These are phyloP conservation scores for Hoplodrina blanda DNA, from an alignment of 2,888 invertebrate genomes.

Conservation along the genomic window DNA sequence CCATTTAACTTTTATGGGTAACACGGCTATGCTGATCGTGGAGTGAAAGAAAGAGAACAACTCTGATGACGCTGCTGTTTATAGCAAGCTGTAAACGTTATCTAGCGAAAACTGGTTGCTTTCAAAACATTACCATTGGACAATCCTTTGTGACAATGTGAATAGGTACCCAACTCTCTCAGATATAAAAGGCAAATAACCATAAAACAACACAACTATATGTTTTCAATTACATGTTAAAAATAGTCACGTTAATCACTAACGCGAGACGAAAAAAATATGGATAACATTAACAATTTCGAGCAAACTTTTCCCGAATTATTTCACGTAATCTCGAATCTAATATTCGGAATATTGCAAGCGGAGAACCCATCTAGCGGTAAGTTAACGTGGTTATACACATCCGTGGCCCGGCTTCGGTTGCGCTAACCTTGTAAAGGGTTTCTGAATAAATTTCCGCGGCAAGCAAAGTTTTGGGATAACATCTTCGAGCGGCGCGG, in stretches of 20 bases:
- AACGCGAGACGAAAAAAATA: background rate
- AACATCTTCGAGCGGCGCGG: slow-evolving; percentile 51
- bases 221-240: background rate
- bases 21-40: slow-evolving; percentile 18
- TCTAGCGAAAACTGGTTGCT: slow-evolving; percentile 49
- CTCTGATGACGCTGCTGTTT: slow-evolving; percentile 29
- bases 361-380: slow-evolving; percentile 33
- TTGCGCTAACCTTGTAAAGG: slow-evolving; percentile 48
- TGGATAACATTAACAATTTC: slow-evolving; percentile 24
- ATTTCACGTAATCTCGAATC: slow-evolving; percentile 47
- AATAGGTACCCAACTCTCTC: background rate
- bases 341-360: slow-evolving; percentile 37
- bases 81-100: slow-evolving; percentile 45
- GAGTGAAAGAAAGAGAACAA: slow-evolving; percentile 30
- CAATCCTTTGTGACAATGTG: slow-evolving; percentile 15
- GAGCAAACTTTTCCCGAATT: slow-evolving; percentile 26
- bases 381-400: slow-evolving; percentile 54
- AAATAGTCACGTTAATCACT: background rate
- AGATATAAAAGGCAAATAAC: background rate
- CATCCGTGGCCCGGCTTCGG: slow-evolving; percentile 49
- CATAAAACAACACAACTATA: background rate
- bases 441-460: slow-evolving; percentile 57
- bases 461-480: slow-evolving; percentile 55
- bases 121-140: slow-evolving; percentile 2
- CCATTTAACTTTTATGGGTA: slow-evolving; percentile 57